Base-by-base conservation (phyloP, 2,113 vertebrate species). In the Steatornis caripensis region DNA sequence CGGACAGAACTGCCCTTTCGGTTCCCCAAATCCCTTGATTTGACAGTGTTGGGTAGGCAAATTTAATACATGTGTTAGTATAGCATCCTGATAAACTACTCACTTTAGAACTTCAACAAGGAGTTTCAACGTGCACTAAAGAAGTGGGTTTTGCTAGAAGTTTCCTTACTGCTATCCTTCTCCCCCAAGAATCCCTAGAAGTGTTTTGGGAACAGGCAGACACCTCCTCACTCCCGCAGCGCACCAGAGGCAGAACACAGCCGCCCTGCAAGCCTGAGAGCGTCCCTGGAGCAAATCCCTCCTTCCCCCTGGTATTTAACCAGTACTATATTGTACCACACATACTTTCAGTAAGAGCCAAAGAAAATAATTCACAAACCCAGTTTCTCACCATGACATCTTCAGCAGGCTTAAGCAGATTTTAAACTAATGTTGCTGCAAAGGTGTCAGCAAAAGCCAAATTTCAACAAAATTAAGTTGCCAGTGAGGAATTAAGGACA, bases 201-300 rank as follows among this genome's bases (percentile, higher is more conserved):
- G 8, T 3, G 0, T 45, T 80, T 65, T 27, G 15, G 57, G 30
- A 57, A 19, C 12, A 60, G 27, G 6, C 11, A 10, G 19, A 6
- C 12, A 13, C 14, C 20, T 53, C 34, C 34, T 41, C 2, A 2
- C 19, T 37, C 29, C 14, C 2, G 4, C 39, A 54, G 19, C 1
- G 6, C 14, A 8, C 19, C 19, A 21, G 51, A 60, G 46, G 36
- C 32, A 62, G n/a, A 48, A 75, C 0, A 1, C 24, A 46, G 27
- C 51, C 0, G 0, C 41, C 49, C 23, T 9, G 7, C 4, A 34
- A 20, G 34, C 6, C 29, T 0, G 0, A 49, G 32, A 2, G 1
- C 2, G 0, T 26, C 8, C 27, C 62, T 58, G 32, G 36, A 58
- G 43, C 2, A 1, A 15, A 9, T 70, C 37, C 51, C 20, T 83